Evolutionary conservation across 23 tunicate species (phyloP).

Genomic region (Trididemnum miniatum): DNA sequence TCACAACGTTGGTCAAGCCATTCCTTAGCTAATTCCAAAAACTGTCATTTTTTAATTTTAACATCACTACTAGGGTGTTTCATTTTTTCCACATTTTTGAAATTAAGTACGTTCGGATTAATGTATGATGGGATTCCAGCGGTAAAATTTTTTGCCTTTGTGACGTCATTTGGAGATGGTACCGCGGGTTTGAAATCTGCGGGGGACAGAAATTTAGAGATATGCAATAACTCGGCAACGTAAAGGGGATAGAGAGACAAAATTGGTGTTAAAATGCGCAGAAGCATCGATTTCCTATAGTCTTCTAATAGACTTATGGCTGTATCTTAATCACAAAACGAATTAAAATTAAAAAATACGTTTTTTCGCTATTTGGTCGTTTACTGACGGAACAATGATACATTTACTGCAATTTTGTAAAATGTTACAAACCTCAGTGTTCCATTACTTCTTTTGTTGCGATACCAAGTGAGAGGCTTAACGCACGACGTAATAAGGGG

Average conservation of each 20-base stretch:
- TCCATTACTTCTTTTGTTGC: too few species aligned
- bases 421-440: too few species aligned
- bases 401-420: too few species aligned
- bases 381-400: too few species aligned
- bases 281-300: not conserved
- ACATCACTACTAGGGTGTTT: not conserved
- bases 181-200: not conserved
- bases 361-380: too few species aligned
- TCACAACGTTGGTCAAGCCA: too few species aligned
- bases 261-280: slow-evolving; percentile 1
- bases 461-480: too few species aligned
- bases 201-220: not conserved
- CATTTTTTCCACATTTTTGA: not conserved
- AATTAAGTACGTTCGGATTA: not conserved
- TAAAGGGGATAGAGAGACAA: not conserved
- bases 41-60: too few species aligned
- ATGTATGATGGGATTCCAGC: not conserved
- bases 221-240: not conserved
- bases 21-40: too few species aligned
- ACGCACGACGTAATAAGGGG: too few species aligned
- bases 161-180: not conserved
- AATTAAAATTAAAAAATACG: too few species aligned
- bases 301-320: not conserved
- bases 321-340: not conserved
- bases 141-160: not conserved